Evolutionary conservation across 35 echinoderm and acorn worm species (phyloP).

Genomic region (Stichopus chloronotus): DNA sequence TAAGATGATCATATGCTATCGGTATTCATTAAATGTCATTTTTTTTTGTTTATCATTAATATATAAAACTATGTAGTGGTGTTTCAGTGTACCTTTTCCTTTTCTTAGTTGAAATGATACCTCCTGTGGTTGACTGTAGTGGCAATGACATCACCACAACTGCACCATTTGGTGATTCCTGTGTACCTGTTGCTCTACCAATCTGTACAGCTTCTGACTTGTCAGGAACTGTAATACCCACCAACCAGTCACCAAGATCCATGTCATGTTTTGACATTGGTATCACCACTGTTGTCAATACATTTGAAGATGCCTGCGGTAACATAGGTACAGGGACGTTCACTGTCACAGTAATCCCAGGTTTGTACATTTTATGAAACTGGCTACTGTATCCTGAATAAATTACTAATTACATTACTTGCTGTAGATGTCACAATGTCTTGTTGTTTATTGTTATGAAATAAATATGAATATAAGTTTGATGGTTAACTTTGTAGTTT

Average conservation of each 20-base stretch:
- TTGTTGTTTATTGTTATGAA: too few relatives aligned
- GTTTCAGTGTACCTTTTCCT: not conserved
- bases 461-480: too few relatives aligned
- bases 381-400: too few relatives aligned
- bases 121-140: not conserved
- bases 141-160: not conserved
- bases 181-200: not conserved
- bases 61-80: too few relatives aligned
- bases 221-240: not conserved
- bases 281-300: not conserved
- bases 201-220: not conserved
- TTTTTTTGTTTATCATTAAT: not conserved
- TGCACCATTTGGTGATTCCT: not conserved
- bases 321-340: not conserved
- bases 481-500: too few relatives aligned
- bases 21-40: too few relatives aligned
- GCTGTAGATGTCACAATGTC: too few relatives aligned
- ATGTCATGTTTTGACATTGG: not conserved
- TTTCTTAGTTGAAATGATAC: not conserved
- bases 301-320: not conserved
- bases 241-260: not conserved
- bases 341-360: constrained; percentile 18
- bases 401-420: too few relatives aligned
- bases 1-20: too few relatives aligned
- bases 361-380: too few relatives aligned